Evolutionary conservation across 2,888 invertebrate species (phyloP).

Genomic region (Trichogramma dendrolimi): DNA sequence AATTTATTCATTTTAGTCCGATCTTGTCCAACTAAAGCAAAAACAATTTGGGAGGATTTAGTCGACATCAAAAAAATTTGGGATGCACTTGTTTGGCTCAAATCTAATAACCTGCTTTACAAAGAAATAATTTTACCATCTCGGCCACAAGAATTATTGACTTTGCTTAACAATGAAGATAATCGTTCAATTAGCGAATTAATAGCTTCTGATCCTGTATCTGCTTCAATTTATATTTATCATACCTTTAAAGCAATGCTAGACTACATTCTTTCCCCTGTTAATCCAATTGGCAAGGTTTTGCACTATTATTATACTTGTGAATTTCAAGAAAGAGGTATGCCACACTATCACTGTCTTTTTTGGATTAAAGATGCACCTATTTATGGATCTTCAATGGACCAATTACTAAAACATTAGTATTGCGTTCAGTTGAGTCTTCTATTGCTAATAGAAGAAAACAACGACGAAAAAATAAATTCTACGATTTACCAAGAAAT

Average conservation of each 20-base stretch:
- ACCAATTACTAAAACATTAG: slow-evolving; percentile 24
- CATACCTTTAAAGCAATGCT: slow-evolving; percentile 40
- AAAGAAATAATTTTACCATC: slow-evolving; percentile 33
- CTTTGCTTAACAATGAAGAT: not conserved
- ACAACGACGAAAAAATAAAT: slow-evolving; percentile 32
- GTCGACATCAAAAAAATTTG: slow-evolving; percentile 40
- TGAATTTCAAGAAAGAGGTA: slow-evolving; percentile 37
- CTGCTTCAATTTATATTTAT: too few relatives aligned
- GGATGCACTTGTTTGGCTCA: slow-evolving; percentile 36
- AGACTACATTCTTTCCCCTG: slow-evolving; percentile 35
- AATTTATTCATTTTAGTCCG: slow-evolving; percentile 39
- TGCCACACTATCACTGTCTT: slow-evolving; percentile 35
- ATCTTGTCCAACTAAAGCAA: not conserved
- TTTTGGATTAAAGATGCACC: slow-evolving; percentile 40
- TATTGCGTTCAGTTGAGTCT: slow-evolving; percentile 27
- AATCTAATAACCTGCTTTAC: slow-evolving; percentile 37
- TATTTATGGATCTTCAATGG: slow-evolving; percentile 31
- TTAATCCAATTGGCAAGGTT: slow-evolving; percentile 34
- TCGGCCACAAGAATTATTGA: slow-evolving; percentile 1
- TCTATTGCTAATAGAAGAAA: slow-evolving; percentile 35
- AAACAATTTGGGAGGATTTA: slow-evolving; percentile 14
- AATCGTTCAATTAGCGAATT: slow-evolving; percentile 32
- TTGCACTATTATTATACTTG: slow-evolving; percentile 34
- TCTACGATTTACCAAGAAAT: slow-evolving; percentile 37
- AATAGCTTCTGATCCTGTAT: slow-evolving; percentile 40